Evolutionary conservation across 92 coral and sea anemone genomes (phyloP), one percentile per base, ranked within the genome.

Genomic region (Paramuricea clavata): DNA sequence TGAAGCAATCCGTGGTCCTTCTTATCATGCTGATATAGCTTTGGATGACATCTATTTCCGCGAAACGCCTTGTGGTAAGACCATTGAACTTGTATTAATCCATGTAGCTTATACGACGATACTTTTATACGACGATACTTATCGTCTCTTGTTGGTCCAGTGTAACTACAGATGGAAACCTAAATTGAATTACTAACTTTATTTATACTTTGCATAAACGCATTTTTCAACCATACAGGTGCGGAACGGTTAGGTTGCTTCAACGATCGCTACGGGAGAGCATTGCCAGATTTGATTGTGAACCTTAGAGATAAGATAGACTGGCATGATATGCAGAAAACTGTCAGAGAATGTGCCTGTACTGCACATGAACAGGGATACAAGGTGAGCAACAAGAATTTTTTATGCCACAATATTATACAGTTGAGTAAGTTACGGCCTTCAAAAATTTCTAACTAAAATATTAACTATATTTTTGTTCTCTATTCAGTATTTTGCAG

Each of bases 1-100:
- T 79, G 84, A 79, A 60, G 67, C 71, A 31, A 49, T 79, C 21
- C 84, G 84, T 61, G 84, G 84, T 22, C 6, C 21, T 2, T 52
- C 39, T 6, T 79, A 1, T 60, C 0, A 0, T 8, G 30, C 52
- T 12, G 84, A 79, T 27, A 61, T 79, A 4, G 84, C 84, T 21
- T 33, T 79, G 73, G 84, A 79, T 33, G 84, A 79, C 47, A 79
- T 79, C 22, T 65, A 41, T 13, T 95, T 93, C 54, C 78, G 81
- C 11, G 87, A 89, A 49, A 94, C 91, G 21, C 94, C 94, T 22
- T 95, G 98, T 65, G 79, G 98, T 95, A 91, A 92, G 72, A 0
- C 39, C 6, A 56, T 21, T n/a, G n/a, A n/a, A 17, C 15, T 56
- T 56, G 61, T 6, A 15, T 56, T 56, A 8, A 17, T 56, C 64